Evolutionary conservation across 1,140 invertebrate species (phyloP), one percentile per base, ranked within the genome.

Genomic region (Triops cancriformis): DNA sequence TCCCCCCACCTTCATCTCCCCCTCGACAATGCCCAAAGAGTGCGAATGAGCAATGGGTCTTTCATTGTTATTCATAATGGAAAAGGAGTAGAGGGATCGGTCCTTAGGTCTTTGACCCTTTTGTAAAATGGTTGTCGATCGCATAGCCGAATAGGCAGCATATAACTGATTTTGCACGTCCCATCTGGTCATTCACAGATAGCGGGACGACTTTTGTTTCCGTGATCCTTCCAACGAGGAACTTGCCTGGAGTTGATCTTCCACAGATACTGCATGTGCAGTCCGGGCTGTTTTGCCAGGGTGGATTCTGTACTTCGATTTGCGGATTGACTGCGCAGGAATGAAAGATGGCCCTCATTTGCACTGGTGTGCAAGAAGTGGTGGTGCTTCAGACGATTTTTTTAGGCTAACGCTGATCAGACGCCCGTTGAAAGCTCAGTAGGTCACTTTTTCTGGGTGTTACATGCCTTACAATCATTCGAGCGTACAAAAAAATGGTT

Each of bases 161-260:
- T 23, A 64, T 64, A 23, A 64, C 51, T 64, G 51, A 64, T 64
- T 64, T 23, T 64, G 51, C 51, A 64, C 51, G 14, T 64, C 23
- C 51, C 51, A 64, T 64, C 51, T 64, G 51, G 51, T 23, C 51
- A 64, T 64, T 64, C 51, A 18, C 51, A 64, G 51, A 64, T 64
- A n/a, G n/a, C 23, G 23, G 51, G 5, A n/a, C 51, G 23, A 23
- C 23, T 64, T 64, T 64, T 5, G 10, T 64, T 64, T 23, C n/a
- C 51, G 23, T 64, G 31, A 37, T 37, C 31, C n/a, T 64, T 23
- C 51, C 18, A 45, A 64, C 51, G 14, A 64, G 23, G 10, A 64
- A 64, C 51, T 64, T 23, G 18, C 51, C 18, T 0, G 7, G 31
- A 37, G 31, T 37, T 37, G 31, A 37, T 37, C 31, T 37, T 37